A percentile compares a stretch with the other conserved stretches of the same genome.
phyloP scores from a whole-genome alignment of 1,140 invertebrate species.

The Lithobius niger region DNA sequence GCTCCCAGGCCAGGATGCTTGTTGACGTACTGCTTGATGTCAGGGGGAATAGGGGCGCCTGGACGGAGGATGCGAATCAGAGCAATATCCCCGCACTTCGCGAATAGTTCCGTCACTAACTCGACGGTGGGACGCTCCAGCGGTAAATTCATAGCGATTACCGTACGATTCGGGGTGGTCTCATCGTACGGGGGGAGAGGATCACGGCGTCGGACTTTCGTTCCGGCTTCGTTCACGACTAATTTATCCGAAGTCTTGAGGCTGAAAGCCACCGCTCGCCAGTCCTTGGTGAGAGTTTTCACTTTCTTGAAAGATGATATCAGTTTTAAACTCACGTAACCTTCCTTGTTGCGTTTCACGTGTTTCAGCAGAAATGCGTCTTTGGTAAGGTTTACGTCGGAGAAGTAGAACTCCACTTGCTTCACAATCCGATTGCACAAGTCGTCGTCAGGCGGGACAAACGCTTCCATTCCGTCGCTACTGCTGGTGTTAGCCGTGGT shows the following conservation, averaged over 20 bases:
- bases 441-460: conserved; percentile 3
- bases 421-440: conserved; percentile 31
- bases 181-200: conserved; percentile 79
- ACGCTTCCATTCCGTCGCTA: neutral
- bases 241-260: conserved; percentile 61
- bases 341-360: conserved; percentile 83
- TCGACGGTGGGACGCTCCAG: conserved; percentile 71
- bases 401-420: conserved; percentile 88
- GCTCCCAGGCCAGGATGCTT: conserved; percentile 60
- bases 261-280: conserved; percentile 75
- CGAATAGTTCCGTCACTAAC: conserved; percentile 73
- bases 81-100: conserved; percentile 72
- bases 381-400: conserved; percentile 84
- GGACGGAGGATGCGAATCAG: conserved; percentile 69
- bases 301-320: conserved; percentile 88
- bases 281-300: conserved; percentile 65
- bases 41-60: conserved; percentile 70
- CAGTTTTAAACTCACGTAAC: conserved; percentile 83
- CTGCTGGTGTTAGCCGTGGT: no score
- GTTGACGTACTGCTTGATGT: conserved; percentile 73
- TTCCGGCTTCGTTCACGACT: conserved; percentile 78
- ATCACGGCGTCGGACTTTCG: conserved; percentile 71
- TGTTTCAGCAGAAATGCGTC: conserved; percentile 91
- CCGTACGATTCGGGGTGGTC: conserved; percentile 71
- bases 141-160: conserved; percentile 72